Evolutionary conservation across 2,113 vertebrate genomes (phyloP).

Genomic region (Ictidomys tridecemlineatus): DNA sequence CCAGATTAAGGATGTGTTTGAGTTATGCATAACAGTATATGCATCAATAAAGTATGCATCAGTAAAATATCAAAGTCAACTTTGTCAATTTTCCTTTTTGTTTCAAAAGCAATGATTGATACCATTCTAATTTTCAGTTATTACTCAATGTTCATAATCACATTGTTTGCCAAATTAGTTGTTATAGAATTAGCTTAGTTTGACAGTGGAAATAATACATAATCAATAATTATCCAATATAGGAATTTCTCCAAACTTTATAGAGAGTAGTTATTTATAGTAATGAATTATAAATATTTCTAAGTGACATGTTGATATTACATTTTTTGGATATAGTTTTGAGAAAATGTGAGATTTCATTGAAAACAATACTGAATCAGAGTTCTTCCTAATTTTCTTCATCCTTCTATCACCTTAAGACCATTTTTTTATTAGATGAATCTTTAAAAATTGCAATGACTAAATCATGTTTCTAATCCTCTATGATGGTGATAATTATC

Average conservation of each 20-base stretch:
- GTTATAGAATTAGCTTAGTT: conserved; percentile 29
- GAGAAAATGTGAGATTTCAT: conserved; percentile 9
- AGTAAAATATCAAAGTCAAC: background rate
- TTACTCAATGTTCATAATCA: background rate
- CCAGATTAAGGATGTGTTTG: background rate
- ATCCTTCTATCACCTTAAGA: background rate
- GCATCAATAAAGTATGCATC: background rate
- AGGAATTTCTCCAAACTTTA: background rate
- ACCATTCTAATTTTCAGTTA: conserved; percentile 9
- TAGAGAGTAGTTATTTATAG: background rate
- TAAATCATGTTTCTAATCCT: background rate
- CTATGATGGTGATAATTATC: background rate
- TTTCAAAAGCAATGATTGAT: conserved; percentile 26
- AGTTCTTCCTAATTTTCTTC: conserved; percentile 13
- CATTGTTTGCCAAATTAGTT: background rate
- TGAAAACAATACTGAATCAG: background rate
- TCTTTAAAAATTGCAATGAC: background rate
- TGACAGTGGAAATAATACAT: background rate
- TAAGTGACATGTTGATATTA: background rate
- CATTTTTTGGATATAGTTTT: background rate
- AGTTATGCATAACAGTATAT: background rate
- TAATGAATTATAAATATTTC: background rate
- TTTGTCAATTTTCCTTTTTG: background rate
- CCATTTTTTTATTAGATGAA: background rate
- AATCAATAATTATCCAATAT: background rate